A percentile compares a stretch with the other conserved stretches of the same genome.
Conservation (phyloP, 2,113 vertebrate species). For the Cavia porcellus region DNA sequence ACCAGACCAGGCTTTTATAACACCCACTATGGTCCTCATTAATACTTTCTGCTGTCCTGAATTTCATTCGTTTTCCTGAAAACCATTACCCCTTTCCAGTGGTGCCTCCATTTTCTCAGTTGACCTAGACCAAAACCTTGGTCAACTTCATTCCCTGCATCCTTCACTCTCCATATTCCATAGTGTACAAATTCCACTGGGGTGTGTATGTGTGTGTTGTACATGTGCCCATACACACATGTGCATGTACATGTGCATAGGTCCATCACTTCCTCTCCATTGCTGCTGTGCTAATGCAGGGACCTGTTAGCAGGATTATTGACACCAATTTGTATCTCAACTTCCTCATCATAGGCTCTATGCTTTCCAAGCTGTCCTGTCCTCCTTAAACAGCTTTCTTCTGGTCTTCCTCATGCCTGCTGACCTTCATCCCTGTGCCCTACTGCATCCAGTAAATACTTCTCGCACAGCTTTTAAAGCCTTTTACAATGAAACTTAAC, state of each 20-base stretch:
- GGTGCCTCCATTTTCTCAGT: neutral
- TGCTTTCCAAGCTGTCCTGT: neutral
- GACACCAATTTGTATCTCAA: neutral
- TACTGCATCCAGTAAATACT: neutral
- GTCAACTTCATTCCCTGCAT: neutral
- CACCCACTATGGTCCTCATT: neutral
- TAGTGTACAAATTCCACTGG: neutral
- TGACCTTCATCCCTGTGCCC: slow-evolving; percentile 12
- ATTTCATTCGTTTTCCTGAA: slow-evolving; percentile 41
- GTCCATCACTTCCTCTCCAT: neutral
- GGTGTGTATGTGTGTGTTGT: fast-evolving
- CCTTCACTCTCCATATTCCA: neutral
- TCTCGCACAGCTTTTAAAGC: neutral
- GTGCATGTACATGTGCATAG: no score
- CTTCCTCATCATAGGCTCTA: neutral
- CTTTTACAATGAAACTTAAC: neutral
- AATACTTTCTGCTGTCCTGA: neutral
- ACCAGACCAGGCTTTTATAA: neutral
- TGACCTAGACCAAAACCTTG: neutral
- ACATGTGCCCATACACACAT: no score
- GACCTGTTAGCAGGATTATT: neutral
- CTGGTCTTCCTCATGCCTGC: neutral
- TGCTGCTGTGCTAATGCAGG: neutral
- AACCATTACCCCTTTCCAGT: neutral
- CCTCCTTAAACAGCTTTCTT: slow-evolving; percentile 30